Percentiles rank a stretch among this genome's conserved stretches.
phyloP scores from a whole-genome alignment of 2,113 vertebrate species.

The Sprattus sprattus region DNA sequence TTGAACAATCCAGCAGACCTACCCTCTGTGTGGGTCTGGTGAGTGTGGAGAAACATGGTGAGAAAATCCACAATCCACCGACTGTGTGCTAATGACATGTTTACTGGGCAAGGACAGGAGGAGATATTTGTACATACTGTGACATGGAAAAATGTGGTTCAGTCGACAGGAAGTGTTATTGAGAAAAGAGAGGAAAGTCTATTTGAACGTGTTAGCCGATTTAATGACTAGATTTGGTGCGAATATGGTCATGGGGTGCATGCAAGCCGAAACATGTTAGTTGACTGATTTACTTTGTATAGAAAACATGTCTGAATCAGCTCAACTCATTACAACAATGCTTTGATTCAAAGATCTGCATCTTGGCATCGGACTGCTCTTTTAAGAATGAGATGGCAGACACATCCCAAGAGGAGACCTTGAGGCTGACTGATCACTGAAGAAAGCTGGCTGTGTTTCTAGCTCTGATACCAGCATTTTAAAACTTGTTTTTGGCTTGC shows the following conservation, averaged over 20 bases:
- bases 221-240: neutral
- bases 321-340: neutral
- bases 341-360: no score
- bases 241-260: neutral
- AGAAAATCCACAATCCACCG: neutral
- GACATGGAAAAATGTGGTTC: neutral
- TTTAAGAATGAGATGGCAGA: neutral
- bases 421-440: neutral
- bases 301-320: neutral
- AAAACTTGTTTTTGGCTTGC: neutral
- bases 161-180: neutral
- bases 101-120: neutral
- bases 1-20: neutral
- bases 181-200: neutral
- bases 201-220: constrained; percentile 6
- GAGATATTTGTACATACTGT: neutral
- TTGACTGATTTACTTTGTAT: neutral
- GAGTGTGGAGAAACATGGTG: constrained; percentile 3
- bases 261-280: neutral
- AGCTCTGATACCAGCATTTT: neutral
- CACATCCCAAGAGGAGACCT: neutral
- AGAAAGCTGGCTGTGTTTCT: neutral
- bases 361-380: neutral
- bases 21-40: neutral
- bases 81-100: neutral